Evolutionary conservation across 35 echinoderm and acorn worm genomes (phyloP), one percentile per base, ranked within the genome.

Genomic region (Heliocidaris erythrogramma): DNA sequence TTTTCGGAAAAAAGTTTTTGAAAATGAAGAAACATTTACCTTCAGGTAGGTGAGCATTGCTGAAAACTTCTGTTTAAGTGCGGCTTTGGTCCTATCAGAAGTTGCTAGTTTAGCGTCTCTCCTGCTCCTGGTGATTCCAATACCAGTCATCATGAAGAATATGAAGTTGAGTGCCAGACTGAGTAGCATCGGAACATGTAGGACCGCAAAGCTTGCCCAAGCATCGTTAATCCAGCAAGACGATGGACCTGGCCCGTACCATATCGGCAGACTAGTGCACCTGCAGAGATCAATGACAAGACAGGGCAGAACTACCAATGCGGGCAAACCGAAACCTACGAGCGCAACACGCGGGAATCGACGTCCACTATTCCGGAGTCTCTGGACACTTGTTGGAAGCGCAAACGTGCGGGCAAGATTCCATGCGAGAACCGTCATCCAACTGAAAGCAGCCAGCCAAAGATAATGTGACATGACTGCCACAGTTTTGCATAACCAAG

Each of bases 381-480:
- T 96, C 27, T 13, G 49, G 0, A 52, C 11, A 27, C 61, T 29
- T 13, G 49, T 48, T 49, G 59, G 14, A 27, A 85, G 21, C 7
- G 94, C 60, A 47, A 96, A 96, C 49, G 94, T 94, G 18, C 90
- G 86, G n/a, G 84, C 65, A 17, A 95, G 61, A 27, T 94, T 94
- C 59, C 88, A 94, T 6, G 96, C 94, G 4, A 95, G 60, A 47
- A 59, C 65, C 5, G 49, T 94, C 93, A 94, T 96, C 96, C 96
- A 96, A 3, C 32, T 29, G 91, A 96, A 96, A 2, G 86, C 60
- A 12, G 90, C n/a, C 7, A 96, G 71, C 93, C 86, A 95, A 12
- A 56, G 11, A 53, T 96, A 96, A 85, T 96, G 96, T 2, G 88
- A 53, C 10, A 94, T n/a, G 21, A 96, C 30, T 30, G 96, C 96